phyloP scores from a whole-genome alignment of 2,888 invertebrate genomes.

The Erebia ligea region DNA sequence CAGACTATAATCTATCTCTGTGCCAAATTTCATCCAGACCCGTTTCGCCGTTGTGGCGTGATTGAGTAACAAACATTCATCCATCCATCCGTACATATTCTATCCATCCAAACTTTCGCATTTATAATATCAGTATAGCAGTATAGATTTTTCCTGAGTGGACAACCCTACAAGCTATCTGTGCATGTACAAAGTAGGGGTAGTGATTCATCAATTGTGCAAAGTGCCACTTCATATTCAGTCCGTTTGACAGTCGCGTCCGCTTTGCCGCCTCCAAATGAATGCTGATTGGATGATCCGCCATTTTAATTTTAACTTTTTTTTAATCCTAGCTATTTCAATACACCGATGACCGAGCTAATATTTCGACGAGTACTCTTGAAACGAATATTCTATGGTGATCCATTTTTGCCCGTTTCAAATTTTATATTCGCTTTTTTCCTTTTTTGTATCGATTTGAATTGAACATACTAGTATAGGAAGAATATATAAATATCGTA shows the following conservation, averaged over 20 bases:
- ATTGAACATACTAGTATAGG: too few species aligned
- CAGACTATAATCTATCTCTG: too few species aligned
- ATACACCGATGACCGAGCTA: constrained; percentile 42
- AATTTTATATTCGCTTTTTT: background rate
- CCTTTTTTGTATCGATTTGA: too few species aligned
- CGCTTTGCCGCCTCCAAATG: constrained; percentile 63
- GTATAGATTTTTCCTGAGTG: background rate
- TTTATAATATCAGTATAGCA: too few species aligned
- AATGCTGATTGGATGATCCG: constrained; percentile 60
- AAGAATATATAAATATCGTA: too few species aligned
- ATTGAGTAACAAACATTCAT: too few species aligned
- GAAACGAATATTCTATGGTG: constrained; percentile 21
- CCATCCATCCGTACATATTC: too few species aligned
- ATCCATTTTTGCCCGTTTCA: constrained; percentile 16
- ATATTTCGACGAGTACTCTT: constrained; percentile 30
- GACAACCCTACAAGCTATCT: constrained; percentile 32
- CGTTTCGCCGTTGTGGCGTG: too few species aligned
- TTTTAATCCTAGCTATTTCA: constrained; percentile 41
- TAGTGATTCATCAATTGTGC: constrained; percentile 75
- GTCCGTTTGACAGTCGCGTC: constrained; percentile 62
- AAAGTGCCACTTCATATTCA: constrained; percentile 76
- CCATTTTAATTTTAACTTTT: constrained; percentile 49
- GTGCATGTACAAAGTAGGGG: constrained; percentile 52
- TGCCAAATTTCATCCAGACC: too few species aligned
- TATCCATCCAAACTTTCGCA: too few species aligned